phyloP scores from a whole-genome alignment of 2,888 invertebrate genomes.

The Hyalella azteca region DNA sequence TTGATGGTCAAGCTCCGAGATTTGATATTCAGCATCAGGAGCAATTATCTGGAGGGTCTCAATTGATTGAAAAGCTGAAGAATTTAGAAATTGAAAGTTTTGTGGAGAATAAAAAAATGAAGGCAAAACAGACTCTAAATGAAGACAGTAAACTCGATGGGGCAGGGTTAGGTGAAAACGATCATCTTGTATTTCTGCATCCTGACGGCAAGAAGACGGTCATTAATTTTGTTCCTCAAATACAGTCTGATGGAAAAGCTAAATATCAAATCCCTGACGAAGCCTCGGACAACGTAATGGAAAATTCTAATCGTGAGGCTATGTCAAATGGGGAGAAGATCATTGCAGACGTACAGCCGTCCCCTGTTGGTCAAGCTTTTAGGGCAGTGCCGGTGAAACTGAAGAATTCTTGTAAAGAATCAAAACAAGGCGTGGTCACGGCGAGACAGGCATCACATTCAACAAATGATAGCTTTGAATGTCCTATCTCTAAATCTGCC shows the following conservation, averaged over 20 bases:
- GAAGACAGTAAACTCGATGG: no score
- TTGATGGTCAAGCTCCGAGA: slow-evolving; percentile 22
- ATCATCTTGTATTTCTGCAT: not conserved
- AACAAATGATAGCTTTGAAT: not conserved
- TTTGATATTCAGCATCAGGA: slow-evolving; percentile 19
- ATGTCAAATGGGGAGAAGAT: no score
- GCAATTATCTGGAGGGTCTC: not conserved
- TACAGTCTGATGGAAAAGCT: not conserved
- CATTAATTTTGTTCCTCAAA: not conserved
- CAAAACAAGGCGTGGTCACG: no score
- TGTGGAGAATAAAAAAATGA: no score
- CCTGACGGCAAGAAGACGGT: not conserved
- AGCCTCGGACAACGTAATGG: no score
- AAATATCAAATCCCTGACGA: not conserved
- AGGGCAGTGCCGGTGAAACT: not conserved
- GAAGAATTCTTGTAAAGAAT: not conserved
- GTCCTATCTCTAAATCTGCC: not conserved
- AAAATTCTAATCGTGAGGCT: no score
- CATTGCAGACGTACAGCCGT: not conserved
- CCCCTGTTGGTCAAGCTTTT: not conserved
- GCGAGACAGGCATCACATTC: not conserved
- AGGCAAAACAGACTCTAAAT: no score
- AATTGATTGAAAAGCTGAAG: not conserved
- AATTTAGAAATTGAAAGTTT: not conserved
- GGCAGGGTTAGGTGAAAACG: not conserved